Evolutionary conservation across 2,113 vertebrate species (phyloP), one percentile per base, ranked within the genome.

Genomic region (Poecilia latipinna): DNA sequence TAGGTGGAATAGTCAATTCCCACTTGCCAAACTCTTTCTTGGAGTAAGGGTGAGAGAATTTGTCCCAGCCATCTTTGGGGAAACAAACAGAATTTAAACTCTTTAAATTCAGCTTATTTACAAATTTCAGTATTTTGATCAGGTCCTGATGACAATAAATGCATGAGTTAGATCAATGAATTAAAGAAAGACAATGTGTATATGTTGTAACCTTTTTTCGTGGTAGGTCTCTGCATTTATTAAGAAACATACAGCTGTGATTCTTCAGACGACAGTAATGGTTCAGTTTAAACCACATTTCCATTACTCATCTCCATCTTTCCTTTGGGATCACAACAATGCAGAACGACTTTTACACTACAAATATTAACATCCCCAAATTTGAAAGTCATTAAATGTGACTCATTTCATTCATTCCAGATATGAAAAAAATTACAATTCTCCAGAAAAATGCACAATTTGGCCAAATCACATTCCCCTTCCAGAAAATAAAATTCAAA

Each of bases 11-110:
- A 83, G 80, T 82, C 85, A 95, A 89, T 62, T 94, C 94, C 94
- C 94, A 95, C 80, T 95, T 95, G 70, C 94, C 94, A 77, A 87
- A 95, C 22, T 92, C 93, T 67, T 86, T 88, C 86, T 90, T 93
- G 65, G 67, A 37, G 91, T 92, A 95, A n/a, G 88, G 82, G 78
- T 94, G 91, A 67, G 94, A 89, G 80, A 95, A 95, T 77, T 95
- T 95, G 68, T 95, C 72, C 94, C 94, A 95, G 70, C 44, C 91
- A 87, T 95, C 94, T 95, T 65, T 22, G 44, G 35, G 75, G 72
- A 64, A 64, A 31, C 31, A 72, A 33, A 63, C 35, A 67, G 28
- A 51, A 65, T 72, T 26, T 44, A 63, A 65, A 83, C 6, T 24
- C 42, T 7, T 51, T 54, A 54, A 54, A 54, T 22, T 54, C 3